phyloP scores from a whole-genome alignment of 64 coral and sea anemone genomes.

The Anthopleura sola region DNA sequence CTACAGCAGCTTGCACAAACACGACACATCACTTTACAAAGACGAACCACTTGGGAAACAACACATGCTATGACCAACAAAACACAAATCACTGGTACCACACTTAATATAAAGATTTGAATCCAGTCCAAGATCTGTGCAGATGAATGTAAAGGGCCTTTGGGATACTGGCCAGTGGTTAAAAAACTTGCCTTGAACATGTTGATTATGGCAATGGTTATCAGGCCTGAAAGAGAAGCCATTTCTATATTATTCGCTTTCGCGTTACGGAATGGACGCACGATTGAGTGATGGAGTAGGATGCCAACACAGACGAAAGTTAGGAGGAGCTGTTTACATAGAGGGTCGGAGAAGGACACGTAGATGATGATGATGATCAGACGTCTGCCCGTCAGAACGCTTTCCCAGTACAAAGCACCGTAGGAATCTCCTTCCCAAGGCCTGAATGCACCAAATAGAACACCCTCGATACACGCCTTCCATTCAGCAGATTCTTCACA shows the following conservation, averaged over 20 bases:
- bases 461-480: constrained; percentile 3
- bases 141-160: neutral
- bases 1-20: neutral
- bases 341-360: constrained; percentile 47
- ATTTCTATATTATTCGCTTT: constrained; percentile 55
- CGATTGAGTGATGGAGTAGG: constrained; percentile 62
- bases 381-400: constrained; percentile 71
- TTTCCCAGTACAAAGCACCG: constrained; percentile 73
- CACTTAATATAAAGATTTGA: neutral
- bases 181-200: constrained; percentile 37
- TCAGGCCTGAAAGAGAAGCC: constrained; percentile 56
- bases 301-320: constrained; percentile 57
- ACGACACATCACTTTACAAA: neutral
- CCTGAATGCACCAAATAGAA: constrained; percentile 64
- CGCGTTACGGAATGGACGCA: constrained; percentile 54
- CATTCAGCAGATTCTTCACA: neutral
- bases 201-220: constrained; percentile 49
- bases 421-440: neutral
- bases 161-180: constrained; percentile 16
- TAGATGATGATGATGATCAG: constrained; percentile 55
- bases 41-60: neutral
- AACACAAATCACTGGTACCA: neutral
- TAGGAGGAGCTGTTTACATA: constrained; percentile 29
- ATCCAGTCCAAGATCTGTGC: constrained; percentile 8
- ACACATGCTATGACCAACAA: neutral